A percentile compares a stretch with the other conserved stretches of the same genome.
Evolutionary conservation across 2,888 invertebrate species (phyloP).

Genomic region (Eurytoma californica): DNA sequence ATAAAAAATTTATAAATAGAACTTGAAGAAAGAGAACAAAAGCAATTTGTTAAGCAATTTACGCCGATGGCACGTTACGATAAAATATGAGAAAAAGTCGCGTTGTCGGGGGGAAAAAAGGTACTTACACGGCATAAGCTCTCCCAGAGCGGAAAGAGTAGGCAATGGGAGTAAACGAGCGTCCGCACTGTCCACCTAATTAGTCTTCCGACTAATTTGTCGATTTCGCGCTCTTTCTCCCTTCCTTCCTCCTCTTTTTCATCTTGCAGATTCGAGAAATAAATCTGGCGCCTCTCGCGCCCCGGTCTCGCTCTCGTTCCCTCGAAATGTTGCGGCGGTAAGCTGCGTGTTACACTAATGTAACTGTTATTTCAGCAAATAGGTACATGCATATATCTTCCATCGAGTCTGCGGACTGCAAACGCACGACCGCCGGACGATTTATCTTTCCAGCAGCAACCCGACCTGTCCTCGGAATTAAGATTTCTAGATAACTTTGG

Average conservation of each 20-base stretch:
- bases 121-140: constrained; percentile 31
- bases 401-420: constrained; percentile 40
- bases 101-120: not conserved
- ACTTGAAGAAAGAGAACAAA: not conserved
- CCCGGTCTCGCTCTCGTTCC: not conserved
- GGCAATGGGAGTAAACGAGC: constrained; percentile 33
- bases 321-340: constrained; percentile 8
- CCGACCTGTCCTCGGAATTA: constrained; percentile 50
- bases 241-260: constrained; percentile 29
- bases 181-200: constrained; percentile 50
- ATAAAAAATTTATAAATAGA: constrained; percentile 33
- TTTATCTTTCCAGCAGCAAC: constrained; percentile 47
- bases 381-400: constrained; percentile 52
- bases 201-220: constrained; percentile 59
- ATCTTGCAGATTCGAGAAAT: constrained; percentile 54
- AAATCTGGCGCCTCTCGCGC: constrained; percentile 53
- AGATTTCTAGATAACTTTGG: constrained; percentile 54
- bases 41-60: constrained; percentile 49
- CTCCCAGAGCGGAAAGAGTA: constrained; percentile 14
- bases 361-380: constrained; percentile 57
- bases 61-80: constrained; percentile 34
- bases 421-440: constrained; percentile 22
- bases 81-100: constrained; percentile 12
- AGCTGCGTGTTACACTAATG: constrained; percentile 56
- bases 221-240: constrained; percentile 33